A percentile compares a stretch with the other conserved stretches of the same genome.
Evolutionary conservation across 1,140 invertebrate species (phyloP).

Genomic region (Orussus abietinus): DNA sequence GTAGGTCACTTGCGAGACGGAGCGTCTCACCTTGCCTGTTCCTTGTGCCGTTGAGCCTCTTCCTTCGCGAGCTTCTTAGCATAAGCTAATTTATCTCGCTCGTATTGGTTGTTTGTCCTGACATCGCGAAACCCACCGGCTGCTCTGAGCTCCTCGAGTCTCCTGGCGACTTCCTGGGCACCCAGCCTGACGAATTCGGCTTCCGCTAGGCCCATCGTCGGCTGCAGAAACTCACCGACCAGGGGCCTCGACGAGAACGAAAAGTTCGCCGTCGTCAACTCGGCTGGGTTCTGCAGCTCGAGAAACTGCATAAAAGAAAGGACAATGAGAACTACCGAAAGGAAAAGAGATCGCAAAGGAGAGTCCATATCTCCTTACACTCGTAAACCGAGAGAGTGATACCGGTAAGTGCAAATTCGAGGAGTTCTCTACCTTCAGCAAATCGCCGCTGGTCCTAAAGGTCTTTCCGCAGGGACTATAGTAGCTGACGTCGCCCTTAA

Average conservation of each 20-base stretch:
- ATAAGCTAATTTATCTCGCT: constrained; percentile 60
- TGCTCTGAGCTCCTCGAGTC: constrained; percentile 59
- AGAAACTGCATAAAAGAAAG: constrained; percentile 61
- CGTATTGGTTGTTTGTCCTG: constrained; percentile 49
- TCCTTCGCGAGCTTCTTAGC: constrained; percentile 55
- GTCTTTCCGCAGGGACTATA: constrained; percentile 80
- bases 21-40: constrained; percentile 57
- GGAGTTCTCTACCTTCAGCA: constrained; percentile 60
- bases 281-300: constrained; percentile 70
- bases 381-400: constrained; percentile 5
- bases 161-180: constrained; percentile 52
- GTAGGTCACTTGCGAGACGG: too few species aligned
- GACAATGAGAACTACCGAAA: neutral
- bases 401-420: neutral
- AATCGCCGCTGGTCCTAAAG: constrained; percentile 70
- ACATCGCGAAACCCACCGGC: constrained; percentile 43
- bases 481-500: constrained; percentile 86
- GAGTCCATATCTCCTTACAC: neutral
- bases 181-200: constrained; percentile 50
- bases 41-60: constrained; percentile 58
- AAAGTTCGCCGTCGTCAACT: constrained; percentile 82
- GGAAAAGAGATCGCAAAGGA: neutral
- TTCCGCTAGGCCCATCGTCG: constrained; percentile 48
- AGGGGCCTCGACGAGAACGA: constrained; percentile 85
- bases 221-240: constrained; percentile 85